Conservation (phyloP, 2,797 vertebrate genomes). For the Gymnoscopelus braueri region DNA sequence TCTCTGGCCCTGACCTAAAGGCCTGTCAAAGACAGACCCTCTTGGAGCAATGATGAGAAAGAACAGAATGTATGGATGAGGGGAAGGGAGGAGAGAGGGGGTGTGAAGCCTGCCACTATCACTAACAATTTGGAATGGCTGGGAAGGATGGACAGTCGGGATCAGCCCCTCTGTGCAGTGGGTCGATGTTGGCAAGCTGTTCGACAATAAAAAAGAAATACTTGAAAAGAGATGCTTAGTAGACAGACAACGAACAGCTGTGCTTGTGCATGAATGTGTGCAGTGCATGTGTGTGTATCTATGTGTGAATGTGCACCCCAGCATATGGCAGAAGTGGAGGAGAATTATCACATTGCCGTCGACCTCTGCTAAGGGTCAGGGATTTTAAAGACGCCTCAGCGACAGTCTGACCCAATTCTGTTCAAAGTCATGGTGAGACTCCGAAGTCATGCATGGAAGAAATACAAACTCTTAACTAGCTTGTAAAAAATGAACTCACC, state of each 20-base stretch:
- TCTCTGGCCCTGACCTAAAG: constrained; percentile 19
- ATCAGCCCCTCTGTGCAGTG: constrained; percentile 43
- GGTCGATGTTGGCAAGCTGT: constrained; percentile 27
- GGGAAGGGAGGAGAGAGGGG: constrained; percentile 4
- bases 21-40: constrained; percentile 25
- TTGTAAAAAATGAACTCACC: constrained; percentile 37
- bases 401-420: constrained; percentile 19
- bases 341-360: not conserved
- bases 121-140: constrained; percentile 40
- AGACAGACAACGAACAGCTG: constrained; percentile 53
- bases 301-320: constrained; percentile 5
- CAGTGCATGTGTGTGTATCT: constrained; percentile 8
- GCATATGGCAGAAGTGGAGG: not conserved
- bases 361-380: not conserved
- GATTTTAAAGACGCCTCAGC: constrained; percentile 20
- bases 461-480: constrained; percentile 19
- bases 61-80: constrained; percentile 11
- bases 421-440: constrained; percentile 18
- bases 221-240: constrained; percentile 15
- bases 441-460: constrained; percentile 14
- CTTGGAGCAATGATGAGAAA: constrained; percentile 23
- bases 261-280: constrained; percentile 3
- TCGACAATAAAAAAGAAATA: constrained; percentile 1
- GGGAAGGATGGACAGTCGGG: constrained; percentile 38
- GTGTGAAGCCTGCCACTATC: constrained; percentile 57